phyloP scores from a whole-genome alignment of 2,888 invertebrate species.

The Petrolisthes cinctipes region DNA sequence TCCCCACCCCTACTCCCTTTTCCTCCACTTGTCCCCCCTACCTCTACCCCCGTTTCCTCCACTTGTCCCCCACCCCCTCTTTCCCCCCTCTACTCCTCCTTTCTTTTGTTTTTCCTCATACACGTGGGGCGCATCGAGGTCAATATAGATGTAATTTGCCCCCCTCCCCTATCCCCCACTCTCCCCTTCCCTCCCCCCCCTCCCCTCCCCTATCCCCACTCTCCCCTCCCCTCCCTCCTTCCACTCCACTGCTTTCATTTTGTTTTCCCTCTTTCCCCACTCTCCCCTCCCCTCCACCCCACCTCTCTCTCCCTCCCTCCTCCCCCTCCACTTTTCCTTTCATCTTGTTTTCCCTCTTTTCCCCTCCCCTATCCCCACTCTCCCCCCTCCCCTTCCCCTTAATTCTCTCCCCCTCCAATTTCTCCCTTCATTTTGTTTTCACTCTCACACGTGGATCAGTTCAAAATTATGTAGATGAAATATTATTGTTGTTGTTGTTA shows the following conservation, averaged over 20 bases:
- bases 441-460: background rate
- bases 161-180: background rate
- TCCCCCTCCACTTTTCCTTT: background rate
- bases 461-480: too few species aligned
- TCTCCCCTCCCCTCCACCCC: background rate
- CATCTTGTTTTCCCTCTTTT: too few species aligned
- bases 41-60: background rate
- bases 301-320: background rate
- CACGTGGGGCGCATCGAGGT: too few species aligned
- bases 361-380: background rate
- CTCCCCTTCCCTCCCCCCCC: background rate
- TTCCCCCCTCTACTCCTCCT: background rate
- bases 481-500: too few species aligned
- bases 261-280: background rate
- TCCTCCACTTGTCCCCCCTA: background rate
- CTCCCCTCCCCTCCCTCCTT: conserved; percentile 14
- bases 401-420: background rate
- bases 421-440: background rate
- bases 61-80: background rate
- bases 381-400: background rate
- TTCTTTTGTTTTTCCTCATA: background rate
- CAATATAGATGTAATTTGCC: too few species aligned
- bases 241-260: background rate
- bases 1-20: background rate
- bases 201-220: background rate